A percentile compares a stretch with the other conserved stretches of the same genome.
These are phyloP conservation scores for Folsomia manolachei DNA, from an alignment of 2,888 invertebrate species.

Conservation along the genomic window DNA sequence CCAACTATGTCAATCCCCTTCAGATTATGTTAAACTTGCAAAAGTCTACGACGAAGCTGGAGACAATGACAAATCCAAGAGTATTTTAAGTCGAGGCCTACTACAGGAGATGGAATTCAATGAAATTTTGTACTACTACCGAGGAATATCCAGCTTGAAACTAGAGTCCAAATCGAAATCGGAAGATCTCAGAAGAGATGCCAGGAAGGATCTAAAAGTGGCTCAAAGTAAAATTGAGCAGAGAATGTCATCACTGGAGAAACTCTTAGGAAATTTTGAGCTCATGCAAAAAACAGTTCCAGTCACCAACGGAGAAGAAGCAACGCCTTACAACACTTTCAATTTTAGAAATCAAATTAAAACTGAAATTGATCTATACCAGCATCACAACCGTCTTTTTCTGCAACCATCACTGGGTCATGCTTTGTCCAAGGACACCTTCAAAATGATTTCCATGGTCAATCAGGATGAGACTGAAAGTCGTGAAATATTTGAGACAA, in stretches of 20 bases:
- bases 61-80: background rate
- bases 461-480: background rate
- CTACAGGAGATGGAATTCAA: background rate
- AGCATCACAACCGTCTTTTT: background rate
- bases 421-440: background rate
- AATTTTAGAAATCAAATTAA: background rate
- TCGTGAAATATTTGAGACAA: background rate
- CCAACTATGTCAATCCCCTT: background rate
- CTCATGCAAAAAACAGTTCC: background rate
- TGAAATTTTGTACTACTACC: slow-evolving; percentile 11
- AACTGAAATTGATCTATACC: background rate
- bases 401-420: background rate
- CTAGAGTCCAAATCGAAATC: background rate
- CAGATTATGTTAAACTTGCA: slow-evolving; percentile 13
- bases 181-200: background rate
- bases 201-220: background rate
- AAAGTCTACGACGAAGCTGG: slow-evolving; percentile 9
- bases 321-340: background rate
- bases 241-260: background rate
- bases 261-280: background rate
- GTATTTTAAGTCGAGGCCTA: background rate
- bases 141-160: background rate
- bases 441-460: background rate
- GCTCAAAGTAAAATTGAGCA: background rate
- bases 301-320: background rate